These are phyloP conservation scores for Rhyacophila brunnea DNA, from an alignment of 1,140 invertebrate species.

Conservation along the genomic window DNA sequence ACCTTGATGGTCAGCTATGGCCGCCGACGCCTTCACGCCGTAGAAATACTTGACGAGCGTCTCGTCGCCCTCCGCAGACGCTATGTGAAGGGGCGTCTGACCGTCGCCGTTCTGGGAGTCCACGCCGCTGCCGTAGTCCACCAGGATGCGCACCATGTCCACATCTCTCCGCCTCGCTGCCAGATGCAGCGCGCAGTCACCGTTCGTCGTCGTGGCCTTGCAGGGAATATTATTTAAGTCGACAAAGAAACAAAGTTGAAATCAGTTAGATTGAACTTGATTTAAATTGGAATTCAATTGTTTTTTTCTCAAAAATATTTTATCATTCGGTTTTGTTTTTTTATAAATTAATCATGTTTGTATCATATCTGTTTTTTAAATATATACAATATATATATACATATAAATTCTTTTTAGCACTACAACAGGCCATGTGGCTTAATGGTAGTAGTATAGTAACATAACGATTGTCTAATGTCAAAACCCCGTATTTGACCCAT, in stretches of 20 bases:
- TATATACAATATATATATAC: too few relatives aligned
- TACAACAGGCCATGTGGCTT: too few relatives aligned
- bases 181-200: slow-evolving; percentile 89
- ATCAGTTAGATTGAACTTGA: too few relatives aligned
- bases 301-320: too few relatives aligned
- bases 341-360: too few relatives aligned
- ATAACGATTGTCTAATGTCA: too few relatives aligned
- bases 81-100: slow-evolving; percentile 90
- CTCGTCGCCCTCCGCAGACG: slow-evolving; percentile 94
- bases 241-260: background rate
- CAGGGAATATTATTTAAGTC: background rate
- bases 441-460: too few relatives aligned
- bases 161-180: slow-evolving; percentile 85
- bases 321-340: too few relatives aligned
- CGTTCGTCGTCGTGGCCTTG: slow-evolving; percentile 67
- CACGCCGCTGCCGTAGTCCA: slow-evolving; percentile 88
- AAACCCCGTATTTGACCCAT: too few relatives aligned
- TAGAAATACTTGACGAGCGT: slow-evolving; percentile 93
- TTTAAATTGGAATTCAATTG: too few relatives aligned
- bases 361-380: too few relatives aligned
- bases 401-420: too few relatives aligned
- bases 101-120: slow-evolving; percentile 91
- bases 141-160: slow-evolving; percentile 86
- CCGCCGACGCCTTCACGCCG: slow-evolving; percentile 88
- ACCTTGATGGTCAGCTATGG: slow-evolving; percentile 89